These are phyloP conservation scores for Cheilosia urbana DNA, from an alignment of 2,888 invertebrate species.

Conservation along the genomic window DNA sequence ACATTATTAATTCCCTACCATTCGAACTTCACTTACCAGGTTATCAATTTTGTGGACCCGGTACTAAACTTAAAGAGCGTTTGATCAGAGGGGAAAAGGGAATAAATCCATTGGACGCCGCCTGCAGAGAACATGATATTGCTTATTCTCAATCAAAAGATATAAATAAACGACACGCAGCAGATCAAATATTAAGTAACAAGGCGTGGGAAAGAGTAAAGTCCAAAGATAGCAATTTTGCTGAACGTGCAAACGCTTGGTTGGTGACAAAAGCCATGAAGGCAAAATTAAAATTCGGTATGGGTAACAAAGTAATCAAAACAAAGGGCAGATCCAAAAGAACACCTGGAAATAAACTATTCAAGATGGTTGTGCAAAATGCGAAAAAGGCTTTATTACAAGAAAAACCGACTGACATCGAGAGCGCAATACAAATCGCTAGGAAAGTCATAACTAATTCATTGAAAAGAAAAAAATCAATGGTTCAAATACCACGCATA, in stretches of 20 bases:
- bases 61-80: constrained; percentile 77
- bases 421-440: constrained; percentile 62
- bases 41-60: constrained; percentile 62
- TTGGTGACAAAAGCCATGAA: constrained; percentile 69
- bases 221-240: constrained; percentile 53
- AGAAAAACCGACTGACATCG: too few species aligned
- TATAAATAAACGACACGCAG: constrained; percentile 28
- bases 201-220: constrained; percentile 63
- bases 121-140: constrained; percentile 38
- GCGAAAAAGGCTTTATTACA: too few species aligned
- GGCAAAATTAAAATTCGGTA: constrained; percentile 63
- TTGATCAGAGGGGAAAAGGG: constrained; percentile 46
- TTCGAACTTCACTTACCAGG: constrained; percentile 76
- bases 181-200: constrained; percentile 50
- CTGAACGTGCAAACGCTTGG: constrained; percentile 62
- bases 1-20: constrained; percentile 75
- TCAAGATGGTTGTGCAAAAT: too few species aligned
- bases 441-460: constrained; percentile 43
- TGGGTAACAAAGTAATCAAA: constrained; percentile 51
- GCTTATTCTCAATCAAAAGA: constrained; percentile 48
- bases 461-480: constrained; percentile 25
- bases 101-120: too few species aligned
- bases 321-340: constrained; percentile 10
- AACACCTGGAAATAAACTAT: neutral
- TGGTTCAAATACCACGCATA: constrained; percentile 77